Conservation (phyloP, 2,797 vertebrate genomes). For the Neosilurus hyrtlii region DNA sequence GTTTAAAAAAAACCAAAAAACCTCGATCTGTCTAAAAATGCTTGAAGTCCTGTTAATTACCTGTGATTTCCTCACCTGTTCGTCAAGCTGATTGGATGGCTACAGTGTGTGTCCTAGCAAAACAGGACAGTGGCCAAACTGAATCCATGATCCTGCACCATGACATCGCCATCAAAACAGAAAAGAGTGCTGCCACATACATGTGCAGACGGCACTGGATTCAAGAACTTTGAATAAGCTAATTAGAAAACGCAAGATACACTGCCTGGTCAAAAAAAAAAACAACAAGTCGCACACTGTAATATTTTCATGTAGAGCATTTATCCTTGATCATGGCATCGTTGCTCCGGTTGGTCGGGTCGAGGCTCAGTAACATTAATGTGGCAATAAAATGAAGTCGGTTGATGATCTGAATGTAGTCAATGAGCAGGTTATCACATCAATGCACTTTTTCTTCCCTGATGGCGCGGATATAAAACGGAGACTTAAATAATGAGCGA, state of each 20-base stretch:
- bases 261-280: too few relatives aligned
- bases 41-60: neutral
- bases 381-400: too few relatives aligned
- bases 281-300: too few relatives aligned
- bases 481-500: too few relatives aligned
- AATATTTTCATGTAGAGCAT: too few relatives aligned
- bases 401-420: too few relatives aligned
- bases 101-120: neutral
- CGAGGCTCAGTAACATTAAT: too few relatives aligned
- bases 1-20: neutral
- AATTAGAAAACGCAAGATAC: neutral
- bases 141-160: neutral
- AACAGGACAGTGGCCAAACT: neutral
- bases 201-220: neutral
- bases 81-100: neutral
- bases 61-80: neutral
- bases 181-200: neutral
- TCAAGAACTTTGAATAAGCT: neutral
- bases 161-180: neutral
- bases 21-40: neutral
- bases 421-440: too few relatives aligned
- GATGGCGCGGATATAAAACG: too few relatives aligned
- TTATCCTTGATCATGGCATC: too few relatives aligned
- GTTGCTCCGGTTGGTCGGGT: too few relatives aligned
- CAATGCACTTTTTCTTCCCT: too few relatives aligned